These are phyloP conservation scores for Psylliodes chrysocephalus DNA, from an alignment of 2,888 invertebrate genomes.

Conservation along the genomic window DNA sequence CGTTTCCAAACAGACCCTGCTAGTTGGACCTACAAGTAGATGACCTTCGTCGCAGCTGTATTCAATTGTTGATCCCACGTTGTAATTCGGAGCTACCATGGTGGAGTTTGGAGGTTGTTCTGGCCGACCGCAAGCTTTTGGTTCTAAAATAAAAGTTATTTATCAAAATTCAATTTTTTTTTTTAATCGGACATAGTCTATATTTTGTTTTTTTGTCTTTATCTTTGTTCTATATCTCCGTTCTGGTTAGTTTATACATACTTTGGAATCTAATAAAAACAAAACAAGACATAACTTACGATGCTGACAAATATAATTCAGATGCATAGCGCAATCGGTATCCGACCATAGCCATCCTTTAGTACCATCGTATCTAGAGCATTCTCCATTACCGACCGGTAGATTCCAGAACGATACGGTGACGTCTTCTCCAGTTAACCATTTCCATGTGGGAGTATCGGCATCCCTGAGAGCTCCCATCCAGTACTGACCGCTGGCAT, in stretches of 20 bases:
- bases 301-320: slow-evolving; percentile 94
- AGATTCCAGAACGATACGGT: slow-evolving; percentile 93
- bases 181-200: no score
- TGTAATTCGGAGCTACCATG: slow-evolving; percentile 79
- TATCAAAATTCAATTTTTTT: no score
- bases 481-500: slow-evolving; percentile 93
- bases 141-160: slow-evolving; percentile 77
- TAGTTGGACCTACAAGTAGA: slow-evolving; percentile 85
- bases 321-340: slow-evolving; percentile 83
- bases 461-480: slow-evolving; percentile 90
- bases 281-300: no score
- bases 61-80: slow-evolving; percentile 85
- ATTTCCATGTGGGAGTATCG: slow-evolving; percentile 77
- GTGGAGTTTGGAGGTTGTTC: slow-evolving; percentile 95
- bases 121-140: slow-evolving; percentile 89
- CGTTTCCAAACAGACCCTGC: slow-evolving; percentile 86
- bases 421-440: slow-evolving; percentile 89
- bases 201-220: no score
- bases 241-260: no score
- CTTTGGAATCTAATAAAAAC: no score
- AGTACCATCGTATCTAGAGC: slow-evolving; percentile 90
- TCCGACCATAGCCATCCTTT: slow-evolving; percentile 96
- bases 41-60: slow-evolving; percentile 89
- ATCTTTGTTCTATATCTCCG: no score
- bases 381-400: slow-evolving; percentile 84